Evolutionary conservation across 2,888 invertebrate genomes (phyloP).

Genomic region (Argynnis bischoffii): DNA sequence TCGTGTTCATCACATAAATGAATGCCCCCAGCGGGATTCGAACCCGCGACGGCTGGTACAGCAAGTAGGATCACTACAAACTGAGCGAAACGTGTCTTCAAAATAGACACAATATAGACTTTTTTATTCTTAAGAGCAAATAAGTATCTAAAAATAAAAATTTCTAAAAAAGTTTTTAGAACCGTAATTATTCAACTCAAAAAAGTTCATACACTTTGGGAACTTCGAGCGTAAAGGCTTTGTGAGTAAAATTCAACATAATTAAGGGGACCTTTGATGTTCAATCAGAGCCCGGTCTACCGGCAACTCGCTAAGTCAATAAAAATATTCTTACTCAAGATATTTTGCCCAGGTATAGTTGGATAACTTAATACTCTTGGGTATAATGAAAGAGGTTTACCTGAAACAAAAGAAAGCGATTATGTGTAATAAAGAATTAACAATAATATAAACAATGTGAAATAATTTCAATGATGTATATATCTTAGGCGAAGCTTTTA

Average conservation of each 20-base stretch:
- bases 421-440: neutral
- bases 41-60: too few species aligned
- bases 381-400: slow-evolving; percentile 12
- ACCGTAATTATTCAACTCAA: neutral
- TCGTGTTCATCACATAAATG: too few species aligned
- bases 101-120: too few species aligned
- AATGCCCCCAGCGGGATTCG: too few species aligned
- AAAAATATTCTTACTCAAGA: slow-evolving; percentile 24
- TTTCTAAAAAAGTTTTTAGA: neutral
- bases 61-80: too few species aligned
- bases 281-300: slow-evolving; percentile 23
- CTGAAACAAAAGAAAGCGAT: slow-evolving; percentile 21
- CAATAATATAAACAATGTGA: neutral
- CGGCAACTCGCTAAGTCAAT: slow-evolving; percentile 22
- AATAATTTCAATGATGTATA: neutral
- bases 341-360: slow-evolving; percentile 1
- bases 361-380: slow-evolving; percentile 3
- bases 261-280: slow-evolving; percentile 25
- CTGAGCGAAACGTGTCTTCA: too few species aligned
- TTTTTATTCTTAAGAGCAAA: too few species aligned
- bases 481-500: neutral
- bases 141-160: too few species aligned
- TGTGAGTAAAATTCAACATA: slow-evolving; percentile 14
- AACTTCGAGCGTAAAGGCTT: neutral
- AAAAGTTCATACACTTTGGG: neutral